A percentile compares a stretch with the other conserved stretches of the same genome.
phyloP scores from a whole-genome alignment of 1,140 invertebrate genomes.

The Drosophila pseudoananassae region DNA sequence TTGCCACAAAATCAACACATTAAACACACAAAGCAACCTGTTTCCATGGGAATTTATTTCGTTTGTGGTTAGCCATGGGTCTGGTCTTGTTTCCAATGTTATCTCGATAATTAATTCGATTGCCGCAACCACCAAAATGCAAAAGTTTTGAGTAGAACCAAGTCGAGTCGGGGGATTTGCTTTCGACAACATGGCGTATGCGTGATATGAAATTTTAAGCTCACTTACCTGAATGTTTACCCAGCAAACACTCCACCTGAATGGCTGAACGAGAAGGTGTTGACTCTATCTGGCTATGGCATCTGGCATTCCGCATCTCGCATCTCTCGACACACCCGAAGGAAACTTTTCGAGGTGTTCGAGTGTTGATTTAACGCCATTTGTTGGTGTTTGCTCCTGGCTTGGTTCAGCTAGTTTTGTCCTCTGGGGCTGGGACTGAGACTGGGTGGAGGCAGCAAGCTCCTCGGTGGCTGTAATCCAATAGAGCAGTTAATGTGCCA shows the following conservation, averaged over 20 bases:
- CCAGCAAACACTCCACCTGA: conserved; percentile 26
- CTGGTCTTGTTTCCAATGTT: conserved; percentile 32
- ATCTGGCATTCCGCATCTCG: conserved; percentile 4
- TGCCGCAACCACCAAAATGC: conserved; percentile 30
- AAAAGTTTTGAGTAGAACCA: conserved; percentile 11
- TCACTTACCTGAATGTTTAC: conserved; percentile 26
- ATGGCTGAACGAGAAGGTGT: conserved; percentile 11
- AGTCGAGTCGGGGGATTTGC: conserved; percentile 4
- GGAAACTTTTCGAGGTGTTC: conserved; percentile 19
- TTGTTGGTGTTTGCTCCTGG: conserved; percentile 24
- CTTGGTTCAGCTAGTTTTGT: conserved; percentile 12
- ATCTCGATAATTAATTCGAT: conserved; percentile 54
- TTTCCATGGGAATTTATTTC: conserved; percentile 34
- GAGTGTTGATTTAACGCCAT: conserved; percentile 41
- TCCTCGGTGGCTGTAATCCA: conserved; percentile 15
- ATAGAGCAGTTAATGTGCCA: conserved; percentile 34
- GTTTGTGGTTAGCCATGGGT: conserved; percentile 32
- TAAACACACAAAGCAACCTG: conserved; percentile 11
- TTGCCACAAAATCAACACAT: conserved; percentile 31
- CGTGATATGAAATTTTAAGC: conserved; percentile 53
- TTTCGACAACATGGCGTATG: conserved; percentile 42
- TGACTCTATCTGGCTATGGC: conserved; percentile 18
- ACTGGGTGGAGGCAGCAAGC: neutral
- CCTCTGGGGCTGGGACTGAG: neutral
- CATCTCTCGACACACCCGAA: conserved; percentile 6